phyloP scores from a whole-genome alignment of 2,888 invertebrate genomes.

The Gymnoscelis rufifasciata region DNA sequence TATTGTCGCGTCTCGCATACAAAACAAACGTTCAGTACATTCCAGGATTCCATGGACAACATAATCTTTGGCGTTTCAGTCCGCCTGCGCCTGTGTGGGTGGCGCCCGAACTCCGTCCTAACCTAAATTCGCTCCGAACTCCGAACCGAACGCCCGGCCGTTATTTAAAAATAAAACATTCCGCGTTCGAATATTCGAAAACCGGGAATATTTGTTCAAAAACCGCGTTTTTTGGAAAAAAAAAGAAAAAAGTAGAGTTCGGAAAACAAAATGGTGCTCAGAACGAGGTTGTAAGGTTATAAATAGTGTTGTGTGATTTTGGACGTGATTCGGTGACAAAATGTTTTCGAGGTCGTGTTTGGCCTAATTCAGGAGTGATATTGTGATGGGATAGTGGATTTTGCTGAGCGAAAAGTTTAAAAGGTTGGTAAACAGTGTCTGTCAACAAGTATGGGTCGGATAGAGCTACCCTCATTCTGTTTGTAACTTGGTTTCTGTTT shows the following conservation, averaged over 20 bases:
- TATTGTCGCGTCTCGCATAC: constrained; percentile 13
- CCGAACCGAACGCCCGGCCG: constrained; percentile 62
- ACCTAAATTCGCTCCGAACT: constrained; percentile 75
- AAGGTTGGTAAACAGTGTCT: constrained; percentile 5
- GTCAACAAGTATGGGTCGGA: neutral
- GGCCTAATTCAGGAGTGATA: constrained; percentile 31
- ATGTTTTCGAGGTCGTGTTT: constrained; percentile 38
- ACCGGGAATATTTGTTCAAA: constrained; percentile 26
- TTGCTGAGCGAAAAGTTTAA: constrained; percentile 1
- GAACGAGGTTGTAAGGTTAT: constrained; percentile 46
- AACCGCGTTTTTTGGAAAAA: constrained; percentile 22
- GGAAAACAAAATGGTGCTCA: constrained; percentile 16
- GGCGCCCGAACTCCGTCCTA: constrained; percentile 60
- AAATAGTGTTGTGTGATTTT: constrained; percentile 52
- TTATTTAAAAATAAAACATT: constrained; percentile 65
- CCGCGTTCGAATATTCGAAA: constrained; percentile 15
- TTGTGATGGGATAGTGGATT: constrained; percentile 47
- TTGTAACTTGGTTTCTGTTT: no score
- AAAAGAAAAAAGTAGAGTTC: neutral
- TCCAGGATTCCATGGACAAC: constrained; percentile 15
- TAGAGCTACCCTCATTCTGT: no score
- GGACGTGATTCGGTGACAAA: constrained; percentile 57
- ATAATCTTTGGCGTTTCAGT: constrained; percentile 50
- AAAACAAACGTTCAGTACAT: constrained; percentile 5
- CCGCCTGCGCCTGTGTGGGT: constrained; percentile 28